Evolutionary conservation across 2,797 vertebrate genomes (phyloP).

Genomic region (Poeciliopsis infans): DNA sequence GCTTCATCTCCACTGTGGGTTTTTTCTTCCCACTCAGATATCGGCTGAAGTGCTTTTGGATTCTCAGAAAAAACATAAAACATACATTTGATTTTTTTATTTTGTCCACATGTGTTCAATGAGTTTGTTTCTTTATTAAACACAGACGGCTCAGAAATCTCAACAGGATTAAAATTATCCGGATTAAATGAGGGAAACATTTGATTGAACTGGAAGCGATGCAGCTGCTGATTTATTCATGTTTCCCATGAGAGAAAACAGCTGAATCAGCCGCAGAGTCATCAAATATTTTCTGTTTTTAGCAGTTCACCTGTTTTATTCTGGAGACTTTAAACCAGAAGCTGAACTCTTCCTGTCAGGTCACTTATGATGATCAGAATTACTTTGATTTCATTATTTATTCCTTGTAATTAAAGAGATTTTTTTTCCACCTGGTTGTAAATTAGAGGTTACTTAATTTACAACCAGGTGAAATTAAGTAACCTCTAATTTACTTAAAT

Average conservation of each 20-base stretch:
- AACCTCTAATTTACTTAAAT: too few relatives aligned
- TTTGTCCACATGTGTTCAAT: conserved; percentile 43
- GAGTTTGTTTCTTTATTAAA: conserved; percentile 48
- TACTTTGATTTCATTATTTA: neutral
- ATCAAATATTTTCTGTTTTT: neutral
- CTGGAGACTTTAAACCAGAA: neutral
- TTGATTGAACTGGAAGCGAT: conserved; percentile 2
- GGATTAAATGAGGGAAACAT: conserved; percentile 28
- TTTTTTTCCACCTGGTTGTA: neutral
- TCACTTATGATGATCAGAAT: neutral
- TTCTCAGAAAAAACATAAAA: conserved; percentile 18
- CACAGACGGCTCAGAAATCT: conserved; percentile 41
- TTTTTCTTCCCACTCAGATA: conserved; percentile 4
- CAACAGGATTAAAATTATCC: neutral
- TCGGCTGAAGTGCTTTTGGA: conserved; percentile 21
- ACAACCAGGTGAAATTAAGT: too few relatives aligned
- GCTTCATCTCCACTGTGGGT: conserved; percentile 9
- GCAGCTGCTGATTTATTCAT: conserved; percentile 11
- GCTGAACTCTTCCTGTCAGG: neutral
- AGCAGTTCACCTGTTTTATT: neutral
- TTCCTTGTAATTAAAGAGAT: neutral
- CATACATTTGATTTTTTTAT: conserved; percentile 28
- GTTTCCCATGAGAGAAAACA: conserved; percentile 11
- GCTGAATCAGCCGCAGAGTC: conserved; percentile 14
- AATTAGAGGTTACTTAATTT: neutral